A percentile compares a stretch with the other conserved stretches of the same genome.
These are phyloP conservation scores for Clitarchus hookeri DNA, from an alignment of 2,888 invertebrate species.

Conservation along the genomic window DNA sequence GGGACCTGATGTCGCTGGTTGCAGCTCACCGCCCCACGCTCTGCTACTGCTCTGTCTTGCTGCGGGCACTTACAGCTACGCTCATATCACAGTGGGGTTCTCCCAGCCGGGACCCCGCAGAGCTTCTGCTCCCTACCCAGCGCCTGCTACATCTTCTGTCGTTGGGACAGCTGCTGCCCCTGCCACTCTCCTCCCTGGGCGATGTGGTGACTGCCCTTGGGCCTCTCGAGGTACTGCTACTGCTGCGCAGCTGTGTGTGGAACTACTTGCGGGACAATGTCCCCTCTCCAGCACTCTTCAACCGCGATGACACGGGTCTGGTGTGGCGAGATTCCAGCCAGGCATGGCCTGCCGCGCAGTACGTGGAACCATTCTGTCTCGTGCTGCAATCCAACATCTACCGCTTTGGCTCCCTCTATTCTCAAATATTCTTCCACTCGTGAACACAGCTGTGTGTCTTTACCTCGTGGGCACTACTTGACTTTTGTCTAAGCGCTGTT, in stretches of 20 bases:
- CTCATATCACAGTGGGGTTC: slow-evolving; percentile 76
- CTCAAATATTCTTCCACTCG: slow-evolving; percentile 31
- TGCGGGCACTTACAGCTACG: slow-evolving; percentile 77
- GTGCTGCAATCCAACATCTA: slow-evolving; percentile 80
- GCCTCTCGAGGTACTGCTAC: slow-evolving; percentile 74
- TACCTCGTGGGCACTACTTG: too few species aligned
- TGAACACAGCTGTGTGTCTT: neutral
- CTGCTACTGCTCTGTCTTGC: slow-evolving; percentile 76
- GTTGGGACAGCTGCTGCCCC: slow-evolving; percentile 82
- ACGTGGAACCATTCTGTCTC: slow-evolving; percentile 78
- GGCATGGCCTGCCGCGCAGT: slow-evolving; percentile 71
- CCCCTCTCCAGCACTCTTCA: slow-evolving; percentile 81
- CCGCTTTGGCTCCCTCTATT: slow-evolving; percentile 49
- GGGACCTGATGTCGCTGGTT: slow-evolving; percentile 75
- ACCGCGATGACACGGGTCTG: slow-evolving; percentile 59
- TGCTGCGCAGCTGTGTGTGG: slow-evolving; percentile 87
- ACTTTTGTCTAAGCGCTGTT: too few species aligned
- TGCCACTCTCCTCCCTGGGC: slow-evolving; percentile 76
- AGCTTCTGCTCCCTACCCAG: slow-evolving; percentile 61
- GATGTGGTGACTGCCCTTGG: slow-evolving; percentile 76
- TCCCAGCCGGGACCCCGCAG: slow-evolving; percentile 50
- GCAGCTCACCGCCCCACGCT: slow-evolving; percentile 73
- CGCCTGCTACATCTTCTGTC: slow-evolving; percentile 79
- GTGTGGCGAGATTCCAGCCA: slow-evolving; percentile 76
- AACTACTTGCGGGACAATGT: slow-evolving; percentile 87